Conservation (phyloP, 2,113 vertebrate species). For the Pelodiscus sinensis region DNA sequence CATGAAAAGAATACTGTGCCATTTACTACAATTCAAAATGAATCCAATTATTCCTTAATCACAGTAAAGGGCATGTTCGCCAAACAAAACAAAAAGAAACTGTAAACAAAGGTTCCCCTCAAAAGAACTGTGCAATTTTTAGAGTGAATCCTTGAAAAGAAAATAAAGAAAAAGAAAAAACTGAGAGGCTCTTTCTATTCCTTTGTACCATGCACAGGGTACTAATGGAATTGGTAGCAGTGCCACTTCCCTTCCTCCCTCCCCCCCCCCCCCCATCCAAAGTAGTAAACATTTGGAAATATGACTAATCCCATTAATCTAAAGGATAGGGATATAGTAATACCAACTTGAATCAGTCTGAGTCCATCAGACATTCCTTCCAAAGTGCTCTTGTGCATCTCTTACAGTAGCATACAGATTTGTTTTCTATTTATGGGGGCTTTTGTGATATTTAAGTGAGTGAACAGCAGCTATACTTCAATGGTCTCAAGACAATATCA, state of each 20-base stretch:
- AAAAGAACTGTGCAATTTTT: slow-evolving; percentile 28
- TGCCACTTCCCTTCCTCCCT: not conserved
- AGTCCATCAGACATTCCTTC: not conserved
- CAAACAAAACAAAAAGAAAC: slow-evolving; percentile 54
- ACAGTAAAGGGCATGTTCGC: slow-evolving; percentile 53
- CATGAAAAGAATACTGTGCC: slow-evolving; percentile 48
- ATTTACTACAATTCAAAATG: slow-evolving; percentile 66
- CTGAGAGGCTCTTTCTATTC: not conserved
- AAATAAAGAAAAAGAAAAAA: not conserved
- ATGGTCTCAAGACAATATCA: slow-evolving; percentile 34
- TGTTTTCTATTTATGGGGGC: not conserved
- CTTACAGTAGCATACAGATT: not conserved
- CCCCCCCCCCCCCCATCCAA: not conserved
- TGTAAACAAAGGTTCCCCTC: slow-evolving; percentile 10
- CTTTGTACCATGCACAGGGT: not conserved
- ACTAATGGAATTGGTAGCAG: not conserved
- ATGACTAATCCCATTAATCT: not conserved
- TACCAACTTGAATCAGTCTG: not conserved
- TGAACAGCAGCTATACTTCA: slow-evolving; percentile 39
- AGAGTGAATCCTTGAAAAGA: slow-evolving; percentile 19
- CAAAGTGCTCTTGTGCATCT: slow-evolving; percentile 14
- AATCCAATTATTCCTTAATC: slow-evolving; percentile 74
- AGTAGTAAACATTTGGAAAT: not conserved
- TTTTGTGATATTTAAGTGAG: slow-evolving; percentile 30
- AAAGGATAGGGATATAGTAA: not conserved